Percentiles rank a stretch among this genome's conserved stretches.
Conservation (phyloP, 2,797 vertebrate genomes). For the Pogoniulus pusillus region DNA sequence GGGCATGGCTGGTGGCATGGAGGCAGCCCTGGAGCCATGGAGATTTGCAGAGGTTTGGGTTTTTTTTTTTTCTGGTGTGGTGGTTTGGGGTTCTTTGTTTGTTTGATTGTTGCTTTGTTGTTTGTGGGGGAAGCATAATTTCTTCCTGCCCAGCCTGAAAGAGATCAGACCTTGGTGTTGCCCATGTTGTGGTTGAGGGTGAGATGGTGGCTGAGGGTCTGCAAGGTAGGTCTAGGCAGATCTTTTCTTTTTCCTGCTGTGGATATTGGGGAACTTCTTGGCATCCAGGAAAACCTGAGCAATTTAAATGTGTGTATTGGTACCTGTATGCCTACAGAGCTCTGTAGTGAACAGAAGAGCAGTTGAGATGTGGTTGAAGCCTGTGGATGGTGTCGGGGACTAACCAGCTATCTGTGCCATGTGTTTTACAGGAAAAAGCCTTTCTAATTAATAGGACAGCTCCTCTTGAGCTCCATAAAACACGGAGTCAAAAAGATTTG, state of each 20-base stretch:
- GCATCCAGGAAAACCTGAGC: background rate
- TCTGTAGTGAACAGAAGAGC: slow-evolving; percentile 19
- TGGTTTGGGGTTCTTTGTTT: too few relatives aligned
- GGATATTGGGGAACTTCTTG: background rate
- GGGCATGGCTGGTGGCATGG: accelerated
- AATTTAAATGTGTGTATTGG: background rate
- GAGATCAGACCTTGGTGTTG: accelerated
- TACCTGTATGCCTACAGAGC: background rate
- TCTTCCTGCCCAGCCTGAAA: background rate
- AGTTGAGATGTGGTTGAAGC: slow-evolving; percentile 8
- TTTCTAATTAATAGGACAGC: slow-evolving; percentile 78
- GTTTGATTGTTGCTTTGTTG: too few relatives aligned
- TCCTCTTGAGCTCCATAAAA: slow-evolving; percentile 74
- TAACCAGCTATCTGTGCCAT: background rate
- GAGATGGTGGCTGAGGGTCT: background rate
- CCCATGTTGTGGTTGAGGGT: accelerated
- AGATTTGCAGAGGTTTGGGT: background rate
- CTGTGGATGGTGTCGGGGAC: slow-evolving; percentile 20
- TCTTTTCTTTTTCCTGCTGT: background rate
- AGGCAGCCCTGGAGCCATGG: background rate
- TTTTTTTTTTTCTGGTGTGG: too few relatives aligned
- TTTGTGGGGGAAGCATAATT: accelerated
- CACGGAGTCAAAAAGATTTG: slow-evolving; percentile 75
- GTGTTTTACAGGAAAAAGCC: slow-evolving; percentile 80
- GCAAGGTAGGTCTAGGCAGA: accelerated